A percentile compares a stretch with the other conserved stretches of the same genome.
These are phyloP conservation scores for Pheosia tremula DNA, from an alignment of 2,888 invertebrate genomes.

Conservation along the genomic window DNA sequence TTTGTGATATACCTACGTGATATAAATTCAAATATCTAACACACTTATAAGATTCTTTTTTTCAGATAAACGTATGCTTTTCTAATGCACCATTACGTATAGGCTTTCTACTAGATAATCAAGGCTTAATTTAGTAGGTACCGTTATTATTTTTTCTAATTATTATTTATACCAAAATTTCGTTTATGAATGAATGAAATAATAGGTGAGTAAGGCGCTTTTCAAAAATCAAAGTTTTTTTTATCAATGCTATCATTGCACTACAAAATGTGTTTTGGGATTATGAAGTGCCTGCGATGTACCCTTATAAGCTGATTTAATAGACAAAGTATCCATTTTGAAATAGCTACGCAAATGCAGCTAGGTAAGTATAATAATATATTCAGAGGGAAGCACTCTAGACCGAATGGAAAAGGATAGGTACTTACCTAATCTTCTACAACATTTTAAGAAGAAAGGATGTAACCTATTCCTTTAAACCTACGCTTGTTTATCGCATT, in stretches of 20 bases:
- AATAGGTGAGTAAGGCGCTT: too few species aligned
- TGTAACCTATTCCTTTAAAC: too few species aligned
- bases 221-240: too few species aligned
- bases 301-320: slow-evolving; percentile 26
- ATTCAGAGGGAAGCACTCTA: too few species aligned
- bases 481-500: too few species aligned
- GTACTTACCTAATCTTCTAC: too few species aligned
- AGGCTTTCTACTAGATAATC: slow-evolving; percentile 63
- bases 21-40: slow-evolving; percentile 40
- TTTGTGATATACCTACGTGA: slow-evolving; percentile 7
- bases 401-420: too few species aligned
- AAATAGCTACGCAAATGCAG: too few species aligned
- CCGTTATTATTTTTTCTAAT: slow-evolving; percentile 55
- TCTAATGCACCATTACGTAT: slow-evolving; percentile 68
- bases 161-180: slow-evolving; percentile 42
- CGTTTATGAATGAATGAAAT: neutral
- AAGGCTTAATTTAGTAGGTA: slow-evolving; percentile 77
- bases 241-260: neutral
- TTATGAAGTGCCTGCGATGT: too few species aligned
- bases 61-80: slow-evolving; percentile 25
- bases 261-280: neutral
- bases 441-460: too few species aligned
- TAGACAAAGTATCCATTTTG: too few species aligned
- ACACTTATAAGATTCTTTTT: slow-evolving; percentile 30
- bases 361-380: too few species aligned